Percentiles rank a stretch among this genome's conserved stretches.
Evolutionary conservation across 2,113 vertebrate genomes (phyloP).

Genomic region (Galeopterus variegatus): DNA sequence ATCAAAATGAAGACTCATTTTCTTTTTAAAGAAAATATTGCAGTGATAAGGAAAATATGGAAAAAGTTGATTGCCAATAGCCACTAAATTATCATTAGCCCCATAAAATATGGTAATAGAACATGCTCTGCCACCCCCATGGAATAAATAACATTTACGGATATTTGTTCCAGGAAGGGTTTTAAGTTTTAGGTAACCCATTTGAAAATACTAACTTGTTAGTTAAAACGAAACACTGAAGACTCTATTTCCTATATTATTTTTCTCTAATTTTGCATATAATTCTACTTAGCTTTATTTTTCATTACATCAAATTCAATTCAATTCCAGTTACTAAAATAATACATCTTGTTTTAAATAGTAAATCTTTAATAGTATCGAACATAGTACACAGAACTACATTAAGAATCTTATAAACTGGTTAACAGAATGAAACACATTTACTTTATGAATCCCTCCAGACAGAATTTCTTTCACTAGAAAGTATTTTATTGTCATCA

Average conservation of each 20-base stretch:
- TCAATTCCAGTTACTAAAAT: constrained; percentile 42
- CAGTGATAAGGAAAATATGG: neutral
- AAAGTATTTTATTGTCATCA: constrained; percentile 47
- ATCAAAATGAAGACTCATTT: constrained; percentile 3
- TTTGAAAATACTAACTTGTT: constrained; percentile 16
- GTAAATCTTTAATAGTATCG: constrained; percentile 15
- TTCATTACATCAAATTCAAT: constrained; percentile 21
- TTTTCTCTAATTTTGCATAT: neutral
- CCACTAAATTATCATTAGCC: neutral
- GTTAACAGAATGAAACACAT: neutral
- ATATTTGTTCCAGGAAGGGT: neutral
- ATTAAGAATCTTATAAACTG: neutral
- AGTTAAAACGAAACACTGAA: constrained; percentile 17
- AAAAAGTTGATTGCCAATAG: neutral
- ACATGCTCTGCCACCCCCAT: neutral
- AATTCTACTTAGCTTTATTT: constrained; percentile 36
- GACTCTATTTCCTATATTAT: constrained; percentile 15
- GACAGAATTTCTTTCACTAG: neutral
- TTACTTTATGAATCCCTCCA: neutral
- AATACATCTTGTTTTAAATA: constrained; percentile 28
- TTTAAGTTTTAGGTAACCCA: neutral
- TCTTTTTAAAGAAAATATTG: neutral
- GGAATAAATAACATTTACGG: neutral
- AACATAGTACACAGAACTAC: neutral
- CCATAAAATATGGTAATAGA: neutral